phyloP scores from a whole-genome alignment of 1,140 invertebrate species.

The Eupristina koningsbergeri region DNA sequence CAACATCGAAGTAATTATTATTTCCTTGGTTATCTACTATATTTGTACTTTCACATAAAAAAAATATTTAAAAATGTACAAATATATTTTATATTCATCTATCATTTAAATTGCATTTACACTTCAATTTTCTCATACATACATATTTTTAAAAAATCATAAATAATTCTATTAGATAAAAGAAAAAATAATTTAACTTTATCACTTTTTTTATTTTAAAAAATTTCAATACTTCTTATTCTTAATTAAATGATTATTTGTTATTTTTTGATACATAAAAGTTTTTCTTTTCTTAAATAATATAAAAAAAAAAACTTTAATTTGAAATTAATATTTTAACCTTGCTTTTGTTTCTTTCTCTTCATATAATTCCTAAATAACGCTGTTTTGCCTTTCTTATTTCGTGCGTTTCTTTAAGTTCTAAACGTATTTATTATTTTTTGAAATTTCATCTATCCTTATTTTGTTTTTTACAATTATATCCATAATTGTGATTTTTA shows the following conservation, averaged over 20 bases:
- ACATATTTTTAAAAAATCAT: no score
- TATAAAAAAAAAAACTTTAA: no score
- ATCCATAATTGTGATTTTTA: neutral
- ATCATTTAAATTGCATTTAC: neutral
- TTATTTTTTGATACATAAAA: no score
- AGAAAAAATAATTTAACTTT: neutral
- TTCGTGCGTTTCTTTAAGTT: neutral
- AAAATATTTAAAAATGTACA: neutral
- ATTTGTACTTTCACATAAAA: neutral
- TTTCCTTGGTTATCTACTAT: neutral
- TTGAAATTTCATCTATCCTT: no score
- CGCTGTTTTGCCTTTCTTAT: neutral
- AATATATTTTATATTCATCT: neutral
- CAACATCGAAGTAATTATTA: no score
- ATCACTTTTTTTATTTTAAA: neutral
- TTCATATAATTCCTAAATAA: neutral
- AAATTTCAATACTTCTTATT: no score
- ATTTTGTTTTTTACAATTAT: neutral
- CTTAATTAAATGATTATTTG: no score
- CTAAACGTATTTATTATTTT: conserved; percentile 24
- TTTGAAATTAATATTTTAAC: no score
- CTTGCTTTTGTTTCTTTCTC: conserved; percentile 2
- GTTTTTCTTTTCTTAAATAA: neutral
- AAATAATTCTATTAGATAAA: neutral
- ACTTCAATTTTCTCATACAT: neutral